A percentile compares a stretch with the other conserved stretches of the same genome.
These are phyloP conservation scores for Oreohelix idahoensis DNA, from an alignment of 1,140 invertebrate species.

Conservation along the genomic window DNA sequence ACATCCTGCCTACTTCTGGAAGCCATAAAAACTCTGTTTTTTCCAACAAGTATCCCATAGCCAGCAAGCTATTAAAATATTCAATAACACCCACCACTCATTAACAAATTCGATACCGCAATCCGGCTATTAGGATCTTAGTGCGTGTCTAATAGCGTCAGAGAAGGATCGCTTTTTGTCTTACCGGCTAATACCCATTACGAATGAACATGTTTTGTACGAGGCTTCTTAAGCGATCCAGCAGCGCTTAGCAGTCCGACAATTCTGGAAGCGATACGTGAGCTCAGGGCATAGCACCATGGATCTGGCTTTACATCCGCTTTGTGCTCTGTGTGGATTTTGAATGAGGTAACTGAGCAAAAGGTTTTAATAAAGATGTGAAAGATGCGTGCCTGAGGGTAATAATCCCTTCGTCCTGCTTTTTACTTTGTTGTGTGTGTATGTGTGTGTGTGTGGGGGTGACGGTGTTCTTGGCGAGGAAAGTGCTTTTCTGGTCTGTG, in stretches of 20 bases:
- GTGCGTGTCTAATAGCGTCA: not conserved
- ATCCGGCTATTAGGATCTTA: not conserved
- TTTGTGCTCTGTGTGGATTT: not conserved
- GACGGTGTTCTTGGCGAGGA: too few species aligned
- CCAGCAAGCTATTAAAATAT: slow-evolving; percentile 9
- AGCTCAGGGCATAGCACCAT: not conserved
- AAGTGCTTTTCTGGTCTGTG: too few species aligned
- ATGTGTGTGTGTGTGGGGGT: too few species aligned
- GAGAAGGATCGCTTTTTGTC: not conserved
- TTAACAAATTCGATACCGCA: not conserved
- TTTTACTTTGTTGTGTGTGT: not conserved
- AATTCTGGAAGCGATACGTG: not conserved
- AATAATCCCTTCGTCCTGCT: not conserved
- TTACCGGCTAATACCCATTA: not conserved
- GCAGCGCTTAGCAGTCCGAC: not conserved
- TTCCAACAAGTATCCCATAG: too few species aligned
- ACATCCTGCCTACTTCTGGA: too few species aligned
- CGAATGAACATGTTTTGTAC: not conserved
- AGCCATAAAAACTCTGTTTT: too few species aligned
- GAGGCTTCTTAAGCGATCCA: not conserved
- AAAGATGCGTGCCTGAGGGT: not conserved
- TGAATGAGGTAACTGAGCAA: not conserved
- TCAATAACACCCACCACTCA: not conserved
- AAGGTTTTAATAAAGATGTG: not conserved
- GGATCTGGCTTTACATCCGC: not conserved